These are phyloP conservation scores for Aspiorhynchus laticeps DNA, from an alignment of 2,113 vertebrate species.

Conservation along the genomic window DNA sequence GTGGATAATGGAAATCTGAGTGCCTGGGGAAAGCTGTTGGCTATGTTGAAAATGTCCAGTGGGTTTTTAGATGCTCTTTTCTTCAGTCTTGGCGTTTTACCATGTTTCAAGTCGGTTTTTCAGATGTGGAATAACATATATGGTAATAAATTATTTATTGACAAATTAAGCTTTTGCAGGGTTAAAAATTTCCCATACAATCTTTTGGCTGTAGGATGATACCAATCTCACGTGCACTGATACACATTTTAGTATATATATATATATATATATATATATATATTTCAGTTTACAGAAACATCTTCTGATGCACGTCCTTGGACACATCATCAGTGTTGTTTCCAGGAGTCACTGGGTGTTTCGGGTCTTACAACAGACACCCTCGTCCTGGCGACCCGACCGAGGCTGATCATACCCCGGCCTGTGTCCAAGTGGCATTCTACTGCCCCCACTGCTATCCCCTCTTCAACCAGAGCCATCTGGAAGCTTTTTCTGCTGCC, in stretches of 20 bases:
- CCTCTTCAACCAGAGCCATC: too few species aligned
- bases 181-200: background rate
- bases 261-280: too few species aligned
- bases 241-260: background rate
- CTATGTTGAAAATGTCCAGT: constrained; percentile 49
- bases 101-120: background rate
- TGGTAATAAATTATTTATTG: constrained; percentile 15
- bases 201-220: background rate
- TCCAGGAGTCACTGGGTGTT: too few species aligned
- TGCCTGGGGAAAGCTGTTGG: constrained; percentile 45
- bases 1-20: constrained; percentile 49
- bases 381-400: too few species aligned
- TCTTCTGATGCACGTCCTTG: too few species aligned
- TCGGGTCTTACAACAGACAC: too few species aligned
- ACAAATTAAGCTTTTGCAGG: background rate
- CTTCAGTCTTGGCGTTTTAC: background rate
- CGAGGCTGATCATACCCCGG: too few species aligned
- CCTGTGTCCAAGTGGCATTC: too few species aligned
- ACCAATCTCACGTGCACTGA: background rate
- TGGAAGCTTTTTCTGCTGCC: too few species aligned
- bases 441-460: too few species aligned
- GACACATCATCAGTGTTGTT: too few species aligned
- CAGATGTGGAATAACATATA: background rate
- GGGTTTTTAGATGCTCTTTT: constrained; percentile 29
- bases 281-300: too few species aligned